These are phyloP conservation scores for Holacanthus passer DNA, from an alignment of 2,113 vertebrate species.

Conservation along the genomic window DNA sequence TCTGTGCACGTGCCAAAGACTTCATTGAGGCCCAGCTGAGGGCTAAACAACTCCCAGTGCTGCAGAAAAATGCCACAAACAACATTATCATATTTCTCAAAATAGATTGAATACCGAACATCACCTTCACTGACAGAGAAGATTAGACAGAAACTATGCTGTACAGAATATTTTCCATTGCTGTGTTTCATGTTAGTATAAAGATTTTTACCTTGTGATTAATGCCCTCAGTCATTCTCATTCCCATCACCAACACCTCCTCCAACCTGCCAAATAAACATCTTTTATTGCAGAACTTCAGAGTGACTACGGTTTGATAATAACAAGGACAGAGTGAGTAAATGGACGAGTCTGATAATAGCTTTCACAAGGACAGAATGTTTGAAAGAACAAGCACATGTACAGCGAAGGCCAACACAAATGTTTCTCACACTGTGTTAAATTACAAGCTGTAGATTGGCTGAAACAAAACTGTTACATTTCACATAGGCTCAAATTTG, in stretches of 20 bases:
- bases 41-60: conserved; percentile 89
- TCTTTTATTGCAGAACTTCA: conserved; percentile 25
- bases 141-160: background rate
- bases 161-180: background rate
- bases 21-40: conserved; percentile 79
- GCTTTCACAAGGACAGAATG: conserved; percentile 52
- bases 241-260: conserved; percentile 92
- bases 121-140: background rate
- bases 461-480: conserved; percentile 8
- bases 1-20: conserved; percentile 81
- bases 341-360: conserved; percentile 2
- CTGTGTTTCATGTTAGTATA: background rate
- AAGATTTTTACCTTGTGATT: conserved; percentile 86
- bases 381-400: conserved; percentile 37
- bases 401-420: background rate
- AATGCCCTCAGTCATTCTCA: conserved; percentile 89
- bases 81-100: background rate
- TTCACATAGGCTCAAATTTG: conserved; percentile 25
- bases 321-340: conserved; percentile 29
- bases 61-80: conserved; percentile 55
- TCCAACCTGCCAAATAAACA: conserved; percentile 86
- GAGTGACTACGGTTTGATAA: conserved; percentile 1
- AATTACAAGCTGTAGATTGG: background rate
- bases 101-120: background rate
- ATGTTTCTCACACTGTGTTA: conserved; percentile 30